A percentile compares a stretch with the other conserved stretches of the same genome.
Evolutionary conservation across 2,113 vertebrate species (phyloP).

Genomic region (Sarotherodon lohbergeri): DNA sequence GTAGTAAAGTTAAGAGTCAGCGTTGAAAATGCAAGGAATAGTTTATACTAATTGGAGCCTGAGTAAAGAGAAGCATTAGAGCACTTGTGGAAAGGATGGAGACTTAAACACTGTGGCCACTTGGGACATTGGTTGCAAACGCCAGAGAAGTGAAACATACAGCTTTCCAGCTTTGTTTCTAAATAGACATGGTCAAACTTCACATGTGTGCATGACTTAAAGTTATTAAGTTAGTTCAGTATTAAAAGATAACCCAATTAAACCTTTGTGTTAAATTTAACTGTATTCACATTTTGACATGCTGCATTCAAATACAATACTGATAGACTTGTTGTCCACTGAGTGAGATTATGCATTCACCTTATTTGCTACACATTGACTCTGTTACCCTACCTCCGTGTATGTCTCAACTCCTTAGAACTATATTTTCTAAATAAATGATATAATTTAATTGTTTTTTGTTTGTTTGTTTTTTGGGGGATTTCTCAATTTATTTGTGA

Average conservation of each 20-base stretch:
- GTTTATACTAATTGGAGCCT: conserved; percentile 26
- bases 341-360: not conserved
- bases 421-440: not conserved
- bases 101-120: not conserved
- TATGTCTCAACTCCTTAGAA: not conserved
- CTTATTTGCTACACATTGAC: not conserved
- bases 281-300: not conserved
- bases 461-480: not conserved
- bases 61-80: conserved; percentile 14
- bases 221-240: not conserved
- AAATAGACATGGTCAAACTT: not conserved
- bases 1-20: not conserved
- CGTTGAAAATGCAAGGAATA: not conserved
- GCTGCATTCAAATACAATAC: not conserved
- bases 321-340: not conserved
- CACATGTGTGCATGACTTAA: not conserved
- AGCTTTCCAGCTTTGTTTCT: not conserved
- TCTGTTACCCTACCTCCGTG: not conserved
- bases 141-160: not conserved
- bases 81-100: not conserved
- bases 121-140: not conserved
- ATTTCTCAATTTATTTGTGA: not conserved
- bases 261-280: not conserved
- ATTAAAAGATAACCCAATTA: not conserved
- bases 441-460: not conserved